Percentiles rank a stretch among this genome's conserved stretches.
Evolutionary conservation across 2,797 vertebrate genomes (phyloP).

Genomic region (Falco concolor): DNA sequence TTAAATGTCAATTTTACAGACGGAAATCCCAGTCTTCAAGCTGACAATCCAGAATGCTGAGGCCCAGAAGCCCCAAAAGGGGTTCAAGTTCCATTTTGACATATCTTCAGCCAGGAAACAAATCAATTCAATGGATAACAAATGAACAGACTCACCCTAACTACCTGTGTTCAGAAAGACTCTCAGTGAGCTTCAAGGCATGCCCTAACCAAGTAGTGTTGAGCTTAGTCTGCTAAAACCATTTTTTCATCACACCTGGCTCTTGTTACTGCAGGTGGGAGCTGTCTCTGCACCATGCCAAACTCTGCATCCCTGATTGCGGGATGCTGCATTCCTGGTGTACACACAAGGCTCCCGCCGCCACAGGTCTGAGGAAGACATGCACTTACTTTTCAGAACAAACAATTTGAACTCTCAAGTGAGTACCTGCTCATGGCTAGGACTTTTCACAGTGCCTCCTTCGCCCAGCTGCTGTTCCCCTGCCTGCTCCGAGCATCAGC

Average conservation of each 20-base stretch:
- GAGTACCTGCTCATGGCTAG: slow-evolving; percentile 11
- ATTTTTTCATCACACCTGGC: not conserved
- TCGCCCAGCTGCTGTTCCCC: not conserved
- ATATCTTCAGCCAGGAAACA: not conserved
- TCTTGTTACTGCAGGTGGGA: not conserved
- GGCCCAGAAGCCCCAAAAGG: not conserved
- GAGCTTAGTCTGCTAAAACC: not conserved
- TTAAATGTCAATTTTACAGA: not conserved
- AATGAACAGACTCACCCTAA: not conserved
- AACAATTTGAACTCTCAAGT: not conserved
- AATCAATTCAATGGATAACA: not conserved
- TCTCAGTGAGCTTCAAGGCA: not conserved
- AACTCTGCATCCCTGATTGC: not conserved
- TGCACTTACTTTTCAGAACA: not conserved
- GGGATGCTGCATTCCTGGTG: not conserved
- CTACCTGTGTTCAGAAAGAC: not conserved
- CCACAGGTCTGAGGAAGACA: not conserved
- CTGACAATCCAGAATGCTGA: not conserved
- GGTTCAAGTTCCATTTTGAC: not conserved
- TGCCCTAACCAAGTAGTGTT: not conserved
- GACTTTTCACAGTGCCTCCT: slow-evolving; percentile 14
- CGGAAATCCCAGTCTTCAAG: not conserved
- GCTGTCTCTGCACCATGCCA: not conserved
- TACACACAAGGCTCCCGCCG: not conserved
- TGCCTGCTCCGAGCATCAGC: not conserved